These are phyloP conservation scores for Tor tambroides DNA, from an alignment of 2,113 vertebrate species.

Conservation along the genomic window DNA sequence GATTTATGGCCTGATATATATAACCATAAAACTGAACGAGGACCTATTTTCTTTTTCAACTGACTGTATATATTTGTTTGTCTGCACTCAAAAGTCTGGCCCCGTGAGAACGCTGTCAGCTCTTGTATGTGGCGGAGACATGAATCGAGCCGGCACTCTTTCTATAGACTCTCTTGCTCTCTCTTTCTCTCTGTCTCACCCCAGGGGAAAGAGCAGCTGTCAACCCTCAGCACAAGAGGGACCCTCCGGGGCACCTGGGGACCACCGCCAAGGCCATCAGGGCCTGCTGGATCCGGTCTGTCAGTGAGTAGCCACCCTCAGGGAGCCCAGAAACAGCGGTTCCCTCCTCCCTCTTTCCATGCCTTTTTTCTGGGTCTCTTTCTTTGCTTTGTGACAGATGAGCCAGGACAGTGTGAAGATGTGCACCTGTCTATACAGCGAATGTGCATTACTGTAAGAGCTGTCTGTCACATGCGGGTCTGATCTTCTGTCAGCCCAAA, in stretches of 20 bases:
- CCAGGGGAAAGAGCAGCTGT: slow-evolving; percentile 47
- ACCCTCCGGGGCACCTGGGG: slow-evolving; percentile 42
- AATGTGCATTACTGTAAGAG: slow-evolving; percentile 50
- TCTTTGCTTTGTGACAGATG: slow-evolving; percentile 53
- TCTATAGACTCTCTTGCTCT: not conserved
- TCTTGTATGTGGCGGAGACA: slow-evolving; percentile 19
- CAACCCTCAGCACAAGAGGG: slow-evolving; percentile 47
- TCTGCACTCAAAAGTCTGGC: slow-evolving; percentile 3
- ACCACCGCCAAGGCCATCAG: slow-evolving; percentile 40
- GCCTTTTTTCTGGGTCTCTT: slow-evolving; percentile 4
- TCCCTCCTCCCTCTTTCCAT: slow-evolving; percentile 4
- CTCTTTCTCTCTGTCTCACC: slow-evolving; percentile 28
- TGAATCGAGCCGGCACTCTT: slow-evolving; percentile 20
- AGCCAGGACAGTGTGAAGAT: slow-evolving; percentile 60
- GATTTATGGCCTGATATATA: not conserved
- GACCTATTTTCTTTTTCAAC: not conserved
- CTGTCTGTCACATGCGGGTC: slow-evolving; percentile 29
- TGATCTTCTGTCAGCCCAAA: slow-evolving; percentile 5
- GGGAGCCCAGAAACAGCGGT: slow-evolving; percentile 7
- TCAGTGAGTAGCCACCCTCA: slow-evolving; percentile 33
- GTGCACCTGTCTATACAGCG: slow-evolving; percentile 64
- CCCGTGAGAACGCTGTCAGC: slow-evolving; percentile 25
- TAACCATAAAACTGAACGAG: not conserved
- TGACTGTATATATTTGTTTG: slow-evolving; percentile 1
- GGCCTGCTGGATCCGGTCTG: slow-evolving; percentile 31